These are phyloP conservation scores for Theonella swinhoei DNA, from an alignment of 37 sponge, comb jelly and placozoan species.

Conservation along the genomic window DNA sequence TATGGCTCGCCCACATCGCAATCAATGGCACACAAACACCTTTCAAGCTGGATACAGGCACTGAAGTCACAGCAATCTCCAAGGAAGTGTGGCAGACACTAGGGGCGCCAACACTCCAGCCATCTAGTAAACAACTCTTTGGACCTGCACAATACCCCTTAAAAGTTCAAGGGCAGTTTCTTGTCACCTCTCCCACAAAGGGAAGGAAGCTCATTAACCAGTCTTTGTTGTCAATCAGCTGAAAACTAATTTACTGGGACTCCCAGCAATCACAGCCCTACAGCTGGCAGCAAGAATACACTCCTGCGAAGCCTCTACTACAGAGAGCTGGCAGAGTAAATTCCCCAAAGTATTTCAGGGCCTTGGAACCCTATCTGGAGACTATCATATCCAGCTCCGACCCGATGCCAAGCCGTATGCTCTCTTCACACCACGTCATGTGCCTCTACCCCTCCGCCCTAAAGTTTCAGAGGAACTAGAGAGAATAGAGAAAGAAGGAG, in stretches of 20 bases:
- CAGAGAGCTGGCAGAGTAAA: background rate
- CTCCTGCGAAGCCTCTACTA: background rate
- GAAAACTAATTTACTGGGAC: background rate
- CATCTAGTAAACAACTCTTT: background rate
- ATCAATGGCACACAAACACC: background rate
- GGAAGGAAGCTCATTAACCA: background rate
- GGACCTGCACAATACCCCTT: conserved; percentile 6
- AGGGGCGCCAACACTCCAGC: background rate
- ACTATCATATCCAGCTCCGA: background rate
- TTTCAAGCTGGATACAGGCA: conserved; percentile 32
- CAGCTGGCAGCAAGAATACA: background rate
- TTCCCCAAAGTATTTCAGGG: background rate
- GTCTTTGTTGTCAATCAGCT: background rate
- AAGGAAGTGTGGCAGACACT: background rate
- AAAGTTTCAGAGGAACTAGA: too few species aligned
- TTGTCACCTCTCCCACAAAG: background rate
- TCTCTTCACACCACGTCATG: conserved; percentile 1
- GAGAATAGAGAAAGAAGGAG: background rate
- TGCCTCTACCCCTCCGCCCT: too few species aligned
- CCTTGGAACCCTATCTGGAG: too few species aligned
- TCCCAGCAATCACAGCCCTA: background rate
- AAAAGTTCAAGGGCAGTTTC: too few species aligned
- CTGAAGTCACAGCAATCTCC: conserved; percentile 26
- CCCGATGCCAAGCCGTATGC: background rate
- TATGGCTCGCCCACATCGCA: background rate